Evolutionary conservation across 2,797 vertebrate species (phyloP).

Genomic region (Sebastes umbrosus): DNA sequence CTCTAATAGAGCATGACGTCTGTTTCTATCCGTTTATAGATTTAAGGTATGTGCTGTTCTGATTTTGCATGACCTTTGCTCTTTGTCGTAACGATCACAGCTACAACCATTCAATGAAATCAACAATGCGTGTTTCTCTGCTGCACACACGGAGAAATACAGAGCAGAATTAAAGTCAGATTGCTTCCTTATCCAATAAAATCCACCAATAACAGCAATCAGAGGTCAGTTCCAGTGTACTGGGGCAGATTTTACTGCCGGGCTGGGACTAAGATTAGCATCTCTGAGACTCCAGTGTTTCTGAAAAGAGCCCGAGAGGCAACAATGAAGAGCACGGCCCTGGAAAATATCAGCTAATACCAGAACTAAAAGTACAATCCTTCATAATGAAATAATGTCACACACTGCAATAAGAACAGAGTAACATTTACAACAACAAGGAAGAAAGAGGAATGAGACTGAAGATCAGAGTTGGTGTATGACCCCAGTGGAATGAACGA

Average conservation of each 20-base stretch:
- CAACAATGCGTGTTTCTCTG: neutral
- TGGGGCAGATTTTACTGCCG: neutral
- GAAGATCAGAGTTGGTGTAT: neutral
- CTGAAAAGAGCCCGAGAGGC: neutral
- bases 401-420: neutral
- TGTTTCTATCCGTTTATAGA: neutral
- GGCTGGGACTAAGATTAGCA: neutral
- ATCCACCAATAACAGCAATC: constrained; percentile 9
- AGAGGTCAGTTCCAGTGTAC: constrained; percentile 4
- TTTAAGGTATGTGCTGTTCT: neutral
- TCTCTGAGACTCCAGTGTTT: constrained; percentile 1
- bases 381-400: constrained; percentile 30
- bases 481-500: neutral
- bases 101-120: neutral
- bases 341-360: constrained; percentile 7
- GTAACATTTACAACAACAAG: neutral
- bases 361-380: constrained; percentile 31
- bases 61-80: neutral
- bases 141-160: neutral
- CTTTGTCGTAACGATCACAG: neutral
- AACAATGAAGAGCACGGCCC: neutral
- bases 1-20: neutral
- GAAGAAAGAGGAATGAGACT: too few relatives aligned
- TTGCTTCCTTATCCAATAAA: constrained; percentile 14
- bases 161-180: neutral